Conservation (phyloP, 2,888 invertebrate species). For the Epirrhoe tristata region DNA sequence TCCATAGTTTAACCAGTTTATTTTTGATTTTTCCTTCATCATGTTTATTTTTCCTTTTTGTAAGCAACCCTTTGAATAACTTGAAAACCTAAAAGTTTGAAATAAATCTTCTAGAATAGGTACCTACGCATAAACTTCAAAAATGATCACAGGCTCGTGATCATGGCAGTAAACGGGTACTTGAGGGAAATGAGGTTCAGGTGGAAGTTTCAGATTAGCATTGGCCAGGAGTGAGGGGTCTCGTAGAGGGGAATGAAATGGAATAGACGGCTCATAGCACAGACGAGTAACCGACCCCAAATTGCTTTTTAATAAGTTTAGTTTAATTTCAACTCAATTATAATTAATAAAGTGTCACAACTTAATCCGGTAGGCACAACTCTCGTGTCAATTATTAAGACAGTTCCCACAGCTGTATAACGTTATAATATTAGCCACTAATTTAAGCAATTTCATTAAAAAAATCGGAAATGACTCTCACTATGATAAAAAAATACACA, state of each 20-base stretch:
- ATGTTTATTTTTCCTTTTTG: not conserved
- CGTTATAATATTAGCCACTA: no score
- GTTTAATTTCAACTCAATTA: constrained; percentile 52
- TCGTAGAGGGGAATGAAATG: constrained; percentile 55
- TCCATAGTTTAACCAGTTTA: no score
- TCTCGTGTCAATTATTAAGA: not conserved
- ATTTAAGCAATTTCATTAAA: no score
- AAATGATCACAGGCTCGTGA: constrained; percentile 59
- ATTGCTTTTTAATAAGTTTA: constrained; percentile 61
- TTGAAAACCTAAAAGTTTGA: constrained; percentile 30
- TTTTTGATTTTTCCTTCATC: no score
- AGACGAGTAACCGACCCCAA: constrained; percentile 53
- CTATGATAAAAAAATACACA: no score
- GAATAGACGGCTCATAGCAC: constrained; percentile 52
- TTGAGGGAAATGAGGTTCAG: constrained; percentile 65
- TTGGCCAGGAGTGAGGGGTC: constrained; percentile 42
- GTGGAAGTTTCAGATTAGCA: constrained; percentile 53
- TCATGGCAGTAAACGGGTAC: constrained; percentile 61
- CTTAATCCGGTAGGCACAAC: constrained; percentile 49
- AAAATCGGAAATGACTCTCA: no score
- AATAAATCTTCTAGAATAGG: constrained; percentile 49
- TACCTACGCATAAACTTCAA: constrained; percentile 50
- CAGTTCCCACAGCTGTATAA: not conserved
- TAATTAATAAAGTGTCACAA: constrained; percentile 40
- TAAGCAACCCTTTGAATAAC: not conserved